phyloP scores from a whole-genome alignment of 2,113 vertebrate species.

The Eurystomus gularis region DNA sequence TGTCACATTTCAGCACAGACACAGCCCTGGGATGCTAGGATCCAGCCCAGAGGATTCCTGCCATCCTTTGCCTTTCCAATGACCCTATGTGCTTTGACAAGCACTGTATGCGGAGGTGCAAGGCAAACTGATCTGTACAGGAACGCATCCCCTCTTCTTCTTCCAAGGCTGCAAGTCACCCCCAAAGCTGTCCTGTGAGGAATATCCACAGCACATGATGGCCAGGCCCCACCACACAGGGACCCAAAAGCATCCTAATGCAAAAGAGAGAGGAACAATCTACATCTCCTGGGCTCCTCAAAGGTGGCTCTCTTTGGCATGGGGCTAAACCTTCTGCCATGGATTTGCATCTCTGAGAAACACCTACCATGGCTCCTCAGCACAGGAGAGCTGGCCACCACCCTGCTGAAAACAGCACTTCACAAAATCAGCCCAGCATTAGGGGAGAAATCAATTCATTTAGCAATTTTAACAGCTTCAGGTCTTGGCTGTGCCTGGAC shows the following conservation, averaged over 20 bases:
- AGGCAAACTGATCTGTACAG: not conserved
- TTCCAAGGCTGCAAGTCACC: not conserved
- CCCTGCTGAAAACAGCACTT: not conserved
- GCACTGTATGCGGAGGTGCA: not conserved
- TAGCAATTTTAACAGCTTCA: not conserved
- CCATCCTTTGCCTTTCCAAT: not conserved
- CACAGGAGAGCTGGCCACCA: not conserved
- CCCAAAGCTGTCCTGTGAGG: not conserved
- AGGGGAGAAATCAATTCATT: not conserved
- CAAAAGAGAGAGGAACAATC: not conserved
- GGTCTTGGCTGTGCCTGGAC: not conserved
- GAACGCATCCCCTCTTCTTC: not conserved
- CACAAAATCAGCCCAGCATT: not conserved
- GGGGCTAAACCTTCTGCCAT: not conserved
- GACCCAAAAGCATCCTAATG: not conserved
- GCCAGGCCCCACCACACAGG: rapidly evolving
- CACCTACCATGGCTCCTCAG: not conserved
- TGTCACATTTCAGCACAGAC: too few relatives aligned
- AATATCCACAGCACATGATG: not conserved
- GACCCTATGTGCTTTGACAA: not conserved
- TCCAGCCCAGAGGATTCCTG: not conserved
- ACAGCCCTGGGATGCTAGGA: not conserved
- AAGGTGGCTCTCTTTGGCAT: rapidly evolving
- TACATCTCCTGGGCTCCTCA: not conserved
- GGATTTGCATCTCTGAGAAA: not conserved